phyloP scores from a whole-genome alignment of 2,113 vertebrate genomes.

The Pavo muticus region DNA sequence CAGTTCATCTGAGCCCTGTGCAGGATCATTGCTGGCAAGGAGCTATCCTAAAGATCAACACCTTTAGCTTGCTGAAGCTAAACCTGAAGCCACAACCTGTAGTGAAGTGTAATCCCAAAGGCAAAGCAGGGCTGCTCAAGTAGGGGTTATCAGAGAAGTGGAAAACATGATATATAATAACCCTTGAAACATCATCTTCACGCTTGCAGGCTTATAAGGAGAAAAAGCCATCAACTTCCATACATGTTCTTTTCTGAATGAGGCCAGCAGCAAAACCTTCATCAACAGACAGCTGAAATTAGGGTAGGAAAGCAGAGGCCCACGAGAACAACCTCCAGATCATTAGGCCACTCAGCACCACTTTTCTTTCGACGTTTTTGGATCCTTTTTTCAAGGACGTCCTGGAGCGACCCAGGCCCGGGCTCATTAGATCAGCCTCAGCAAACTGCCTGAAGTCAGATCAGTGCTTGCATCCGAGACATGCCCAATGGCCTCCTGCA shows the following conservation, averaged over 20 bases:
- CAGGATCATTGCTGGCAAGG: background rate
- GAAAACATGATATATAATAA: background rate
- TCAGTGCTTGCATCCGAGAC: rapidly evolving
- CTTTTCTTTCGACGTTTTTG: background rate
- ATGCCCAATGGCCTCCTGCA: background rate
- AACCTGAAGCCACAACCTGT: background rate
- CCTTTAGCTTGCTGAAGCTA: background rate
- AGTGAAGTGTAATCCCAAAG: background rate
- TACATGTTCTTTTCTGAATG: background rate
- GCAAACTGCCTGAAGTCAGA: background rate
- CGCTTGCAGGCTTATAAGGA: background rate
- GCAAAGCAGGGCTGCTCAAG: background rate
- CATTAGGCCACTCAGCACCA: background rate
- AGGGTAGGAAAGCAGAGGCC: background rate
- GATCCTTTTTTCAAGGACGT: background rate
- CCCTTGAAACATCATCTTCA: background rate
- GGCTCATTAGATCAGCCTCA: background rate
- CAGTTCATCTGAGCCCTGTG: background rate
- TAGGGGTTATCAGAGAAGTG: background rate
- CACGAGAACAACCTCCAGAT: background rate
- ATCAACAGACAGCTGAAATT: background rate
- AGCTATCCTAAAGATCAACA: background rate
- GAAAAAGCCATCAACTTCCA: background rate
- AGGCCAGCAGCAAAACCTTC: background rate
- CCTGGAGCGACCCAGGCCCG: background rate